A percentile compares a stretch with the other conserved stretches of the same genome.
Conservation (phyloP, 1,140 invertebrate genomes). For the Glossosoma conforme region DNA sequence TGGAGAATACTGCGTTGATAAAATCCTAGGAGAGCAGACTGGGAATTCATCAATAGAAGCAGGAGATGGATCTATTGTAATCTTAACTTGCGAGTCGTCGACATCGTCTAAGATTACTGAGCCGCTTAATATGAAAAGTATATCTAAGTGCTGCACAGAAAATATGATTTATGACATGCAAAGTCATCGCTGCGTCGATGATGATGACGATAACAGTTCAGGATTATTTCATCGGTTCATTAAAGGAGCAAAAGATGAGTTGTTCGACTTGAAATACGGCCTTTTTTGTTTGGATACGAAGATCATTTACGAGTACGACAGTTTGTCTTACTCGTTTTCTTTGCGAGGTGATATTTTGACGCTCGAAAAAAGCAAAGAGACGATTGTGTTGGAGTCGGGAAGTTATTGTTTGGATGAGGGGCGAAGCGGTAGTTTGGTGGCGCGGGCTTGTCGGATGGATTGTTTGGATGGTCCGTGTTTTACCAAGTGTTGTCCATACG, state of each 20-base stretch:
- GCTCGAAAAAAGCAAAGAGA: background rate
- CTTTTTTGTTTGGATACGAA: constrained; percentile 8
- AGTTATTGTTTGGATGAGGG: constrained; percentile 44
- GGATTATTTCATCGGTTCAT: constrained; percentile 11
- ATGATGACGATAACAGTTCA: background rate
- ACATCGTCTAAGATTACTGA: background rate
- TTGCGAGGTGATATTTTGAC: constrained; percentile 10
- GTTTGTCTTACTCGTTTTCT: constrained; percentile 7
- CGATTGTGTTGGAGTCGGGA: constrained; percentile 28
- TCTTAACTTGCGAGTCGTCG: constrained; percentile 6
- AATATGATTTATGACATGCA: constrained; percentile 18
- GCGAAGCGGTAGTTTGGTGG: constrained; percentile 30
- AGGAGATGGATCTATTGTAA: constrained; percentile 5
- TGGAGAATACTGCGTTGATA: constrained; percentile 18
- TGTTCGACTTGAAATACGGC: constrained; percentile 14
- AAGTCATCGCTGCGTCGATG: constrained; percentile 14
- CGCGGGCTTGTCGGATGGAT: constrained; percentile 37
- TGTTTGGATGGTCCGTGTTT: constrained; percentile 40
- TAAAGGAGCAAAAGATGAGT: background rate
- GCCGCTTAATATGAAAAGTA: background rate
- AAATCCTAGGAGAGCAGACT: constrained; percentile 6
- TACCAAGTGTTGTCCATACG: constrained; percentile 46
- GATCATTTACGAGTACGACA: constrained; percentile 9
- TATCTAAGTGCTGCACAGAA: constrained; percentile 21
- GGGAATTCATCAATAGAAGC: background rate